phyloP scores from a whole-genome alignment of 1,140 invertebrate species.

The Pseudomyrmex dendroicus region DNA sequence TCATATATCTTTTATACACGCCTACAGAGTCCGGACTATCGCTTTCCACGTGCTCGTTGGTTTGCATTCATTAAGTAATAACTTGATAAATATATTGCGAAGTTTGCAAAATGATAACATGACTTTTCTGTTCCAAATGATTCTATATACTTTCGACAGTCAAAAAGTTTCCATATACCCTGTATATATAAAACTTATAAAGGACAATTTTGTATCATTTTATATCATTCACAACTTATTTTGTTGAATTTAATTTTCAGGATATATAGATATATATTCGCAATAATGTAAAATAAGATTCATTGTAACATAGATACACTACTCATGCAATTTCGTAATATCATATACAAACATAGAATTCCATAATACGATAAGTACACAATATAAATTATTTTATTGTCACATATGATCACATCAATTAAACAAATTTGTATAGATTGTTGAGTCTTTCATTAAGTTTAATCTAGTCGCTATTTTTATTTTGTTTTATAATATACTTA shows the following conservation, averaged over 20 bases:
- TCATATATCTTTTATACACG: no score
- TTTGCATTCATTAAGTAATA: no score
- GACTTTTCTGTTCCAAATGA: no score
- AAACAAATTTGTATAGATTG: slow-evolving; percentile 27
- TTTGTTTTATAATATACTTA: slow-evolving; percentile 41
- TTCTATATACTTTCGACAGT: no score
- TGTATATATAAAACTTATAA: not conserved
- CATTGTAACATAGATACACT: slow-evolving; percentile 4
- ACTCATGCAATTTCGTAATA: slow-evolving; percentile 29
- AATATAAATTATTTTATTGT: slow-evolving; percentile 11
- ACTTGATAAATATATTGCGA: no score
- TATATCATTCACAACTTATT: no score
- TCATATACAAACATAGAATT: slow-evolving; percentile 21
- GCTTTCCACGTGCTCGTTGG: no score
- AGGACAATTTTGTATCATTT: not conserved
- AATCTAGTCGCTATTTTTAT: slow-evolving; percentile 47
- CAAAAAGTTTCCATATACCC: not conserved
- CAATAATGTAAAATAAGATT: slow-evolving; percentile 29
- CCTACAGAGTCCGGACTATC: no score
- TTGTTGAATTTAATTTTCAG: not conserved
- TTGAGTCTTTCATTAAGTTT: slow-evolving; percentile 53
- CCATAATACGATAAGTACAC: not conserved
- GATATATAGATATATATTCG: not conserved
- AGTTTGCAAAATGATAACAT: no score
- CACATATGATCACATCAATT: not conserved